Evolutionary conservation across 2,113 vertebrate species (phyloP).

Genomic region (Tachysurus fulvidraco): DNA sequence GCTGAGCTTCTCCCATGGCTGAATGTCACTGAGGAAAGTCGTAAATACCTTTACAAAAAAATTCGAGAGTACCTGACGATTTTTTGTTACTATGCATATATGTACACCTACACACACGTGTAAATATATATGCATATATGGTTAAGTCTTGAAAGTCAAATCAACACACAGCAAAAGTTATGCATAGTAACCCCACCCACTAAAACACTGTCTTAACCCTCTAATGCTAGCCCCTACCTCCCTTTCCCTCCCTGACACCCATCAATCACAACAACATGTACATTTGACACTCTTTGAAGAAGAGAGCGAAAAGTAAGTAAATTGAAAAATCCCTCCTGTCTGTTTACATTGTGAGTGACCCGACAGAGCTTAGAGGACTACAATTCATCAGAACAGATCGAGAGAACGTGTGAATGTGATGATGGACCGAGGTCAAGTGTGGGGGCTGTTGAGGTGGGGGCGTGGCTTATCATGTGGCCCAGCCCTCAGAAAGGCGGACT

Average conservation of each 20-base stretch:
- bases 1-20: constrained; percentile 79
- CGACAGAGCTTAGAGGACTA: constrained; percentile 60
- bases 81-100: constrained; percentile 76
- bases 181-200: constrained; percentile 88
- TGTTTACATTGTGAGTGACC: constrained; percentile 61
- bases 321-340: constrained; percentile 62
- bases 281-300: constrained; percentile 87
- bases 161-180: constrained; percentile 93
- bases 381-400: constrained; percentile 27
- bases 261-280: constrained; percentile 87
- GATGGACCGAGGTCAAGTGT: constrained; percentile 52
- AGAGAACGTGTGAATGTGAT: constrained; percentile 43
- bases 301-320: constrained; percentile 66
- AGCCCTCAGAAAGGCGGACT: constrained; percentile 97
- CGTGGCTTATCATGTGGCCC: constrained; percentile 91
- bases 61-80: constrained; percentile 94
- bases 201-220: constrained; percentile 58
- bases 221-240: constrained; percentile 41
- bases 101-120: constrained; percentile 67
- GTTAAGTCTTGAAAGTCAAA: constrained; percentile 67
- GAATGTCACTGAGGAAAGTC: constrained; percentile 95
- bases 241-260: constrained; percentile 64
- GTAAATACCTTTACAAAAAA: constrained; percentile 92
- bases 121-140: constrained; percentile 74
- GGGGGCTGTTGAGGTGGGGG: constrained; percentile 41